Conservation (phyloP, 2,888 invertebrate genomes). For the Exocentrus adspersus region DNA sequence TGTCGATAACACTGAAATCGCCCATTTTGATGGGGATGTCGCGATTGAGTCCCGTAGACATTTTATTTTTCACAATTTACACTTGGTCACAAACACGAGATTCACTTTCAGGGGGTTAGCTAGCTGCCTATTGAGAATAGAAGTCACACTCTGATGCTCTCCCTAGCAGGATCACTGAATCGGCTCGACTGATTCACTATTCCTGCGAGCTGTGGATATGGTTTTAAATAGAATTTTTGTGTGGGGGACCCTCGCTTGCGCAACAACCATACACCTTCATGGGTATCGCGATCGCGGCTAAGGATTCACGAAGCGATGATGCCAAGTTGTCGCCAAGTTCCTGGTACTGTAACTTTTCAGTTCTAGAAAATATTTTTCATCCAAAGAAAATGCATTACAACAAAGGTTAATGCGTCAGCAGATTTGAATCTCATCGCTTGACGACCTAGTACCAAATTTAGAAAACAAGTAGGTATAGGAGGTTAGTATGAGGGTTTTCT, state of each 20-base stretch:
- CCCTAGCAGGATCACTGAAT: constrained; percentile 4
- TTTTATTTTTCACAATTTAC: constrained; percentile 56
- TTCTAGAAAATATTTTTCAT: background rate
- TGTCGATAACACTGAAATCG: constrained; percentile 95
- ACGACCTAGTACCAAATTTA: too few relatives aligned
- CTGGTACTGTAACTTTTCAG: background rate
- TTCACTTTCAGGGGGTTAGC: constrained; percentile 11
- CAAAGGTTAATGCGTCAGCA: too few relatives aligned
- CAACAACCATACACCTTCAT: constrained; percentile 41
- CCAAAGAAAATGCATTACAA: too few relatives aligned
- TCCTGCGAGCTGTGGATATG: constrained; percentile 46
- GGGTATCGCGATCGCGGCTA: background rate
- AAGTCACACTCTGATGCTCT: constrained; percentile 18
- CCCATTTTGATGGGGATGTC: constrained; percentile 92
- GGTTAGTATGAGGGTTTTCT: too few relatives aligned
- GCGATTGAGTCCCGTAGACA: constrained; percentile 85
- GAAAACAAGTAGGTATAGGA: too few relatives aligned
- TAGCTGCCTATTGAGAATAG: constrained; percentile 16
- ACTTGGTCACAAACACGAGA: constrained; percentile 16
- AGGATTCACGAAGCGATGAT: background rate
- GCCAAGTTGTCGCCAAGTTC: constrained; percentile 1
- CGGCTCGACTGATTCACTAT: constrained; percentile 25
- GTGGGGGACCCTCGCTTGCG: constrained; percentile 54
- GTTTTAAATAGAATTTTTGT: constrained; percentile 57
- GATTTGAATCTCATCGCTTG: too few relatives aligned